These are phyloP conservation scores for Hormaphis cornu DNA, from an alignment of 1,140 invertebrate species.

Conservation along the genomic window DNA sequence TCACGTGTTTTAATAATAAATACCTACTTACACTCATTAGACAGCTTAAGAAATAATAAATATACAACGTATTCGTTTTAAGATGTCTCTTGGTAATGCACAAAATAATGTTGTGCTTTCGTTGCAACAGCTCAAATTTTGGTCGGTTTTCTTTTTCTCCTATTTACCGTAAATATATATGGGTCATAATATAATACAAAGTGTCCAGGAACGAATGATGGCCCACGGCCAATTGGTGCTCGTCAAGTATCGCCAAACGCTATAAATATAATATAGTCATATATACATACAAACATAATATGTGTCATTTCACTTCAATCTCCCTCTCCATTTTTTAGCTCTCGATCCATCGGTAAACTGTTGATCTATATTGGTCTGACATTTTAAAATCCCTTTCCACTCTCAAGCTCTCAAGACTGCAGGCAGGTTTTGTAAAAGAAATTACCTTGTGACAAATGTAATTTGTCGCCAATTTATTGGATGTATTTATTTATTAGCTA, in stretches of 20 bases:
- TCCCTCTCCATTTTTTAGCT: neutral
- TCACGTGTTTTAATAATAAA: too few species aligned
- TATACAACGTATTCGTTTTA: too few species aligned
- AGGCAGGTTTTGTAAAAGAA: too few species aligned
- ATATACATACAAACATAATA: neutral
- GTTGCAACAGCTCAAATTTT: neutral
- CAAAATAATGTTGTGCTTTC: too few species aligned
- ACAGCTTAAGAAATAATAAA: neutral
- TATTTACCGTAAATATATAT: neutral
- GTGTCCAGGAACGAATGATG: slow-evolving; percentile 14
- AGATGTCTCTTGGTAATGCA: too few species aligned
- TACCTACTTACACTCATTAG: neutral
- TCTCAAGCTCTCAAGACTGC: too few species aligned
- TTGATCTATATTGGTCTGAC: neutral
- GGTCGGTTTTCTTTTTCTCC: neutral
- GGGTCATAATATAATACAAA: neutral
- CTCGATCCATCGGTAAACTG: neutral
- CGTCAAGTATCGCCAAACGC: slow-evolving; percentile 22
- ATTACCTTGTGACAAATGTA: too few species aligned
- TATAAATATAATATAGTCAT: slow-evolving; percentile 14
- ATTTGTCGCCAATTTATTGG: too few species aligned
- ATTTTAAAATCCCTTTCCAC: neutral
- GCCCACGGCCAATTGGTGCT: neutral
- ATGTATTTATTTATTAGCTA: too few species aligned
- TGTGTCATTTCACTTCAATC: slow-evolving; percentile 1